These are phyloP conservation scores for Spodoptera exigua DNA, from an alignment of 2,888 invertebrate genomes.

Conservation along the genomic window DNA sequence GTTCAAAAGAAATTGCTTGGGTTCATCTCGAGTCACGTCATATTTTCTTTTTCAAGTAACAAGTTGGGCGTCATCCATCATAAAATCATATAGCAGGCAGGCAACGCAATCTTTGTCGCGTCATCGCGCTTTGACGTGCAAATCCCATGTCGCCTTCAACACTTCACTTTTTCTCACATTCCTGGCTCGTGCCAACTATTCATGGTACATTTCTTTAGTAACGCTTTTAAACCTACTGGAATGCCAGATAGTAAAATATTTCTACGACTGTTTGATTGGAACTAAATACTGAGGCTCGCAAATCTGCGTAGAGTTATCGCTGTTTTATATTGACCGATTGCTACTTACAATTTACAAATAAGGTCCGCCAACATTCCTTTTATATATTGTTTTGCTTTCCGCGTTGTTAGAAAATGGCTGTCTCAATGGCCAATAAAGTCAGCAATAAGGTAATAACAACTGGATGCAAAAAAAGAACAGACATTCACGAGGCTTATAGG, in stretches of 20 bases:
- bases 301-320: slow-evolving; percentile 44
- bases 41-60: slow-evolving; percentile 26
- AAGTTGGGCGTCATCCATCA: slow-evolving; percentile 61
- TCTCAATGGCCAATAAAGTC: slow-evolving; percentile 1
- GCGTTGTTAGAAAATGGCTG: background rate
- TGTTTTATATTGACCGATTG: slow-evolving; percentile 24
- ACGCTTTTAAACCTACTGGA: slow-evolving; percentile 59
- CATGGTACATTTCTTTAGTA: slow-evolving; percentile 72
- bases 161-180: slow-evolving; percentile 75
- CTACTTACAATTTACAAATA: slow-evolving; percentile 10
- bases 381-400: slow-evolving; percentile 16
- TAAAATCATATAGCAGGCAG: no score
- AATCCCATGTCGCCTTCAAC: slow-evolving; percentile 52
- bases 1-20: slow-evolving; percentile 25
- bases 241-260: slow-evolving; percentile 52
- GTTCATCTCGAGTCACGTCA: slow-evolving; percentile 17
- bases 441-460: slow-evolving; percentile 2
- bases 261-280: slow-evolving; percentile 42
- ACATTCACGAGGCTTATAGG: background rate
- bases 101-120: slow-evolving; percentile 60
- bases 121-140: slow-evolving; percentile 50
- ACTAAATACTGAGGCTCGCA: slow-evolving; percentile 35
- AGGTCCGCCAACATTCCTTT: slow-evolving; percentile 17
- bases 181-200: slow-evolving; percentile 81
- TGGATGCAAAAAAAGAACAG: slow-evolving; percentile 13